Evolutionary conservation across 2,888 invertebrate species (phyloP).

Genomic region (Andrena haemorrhoa): DNA sequence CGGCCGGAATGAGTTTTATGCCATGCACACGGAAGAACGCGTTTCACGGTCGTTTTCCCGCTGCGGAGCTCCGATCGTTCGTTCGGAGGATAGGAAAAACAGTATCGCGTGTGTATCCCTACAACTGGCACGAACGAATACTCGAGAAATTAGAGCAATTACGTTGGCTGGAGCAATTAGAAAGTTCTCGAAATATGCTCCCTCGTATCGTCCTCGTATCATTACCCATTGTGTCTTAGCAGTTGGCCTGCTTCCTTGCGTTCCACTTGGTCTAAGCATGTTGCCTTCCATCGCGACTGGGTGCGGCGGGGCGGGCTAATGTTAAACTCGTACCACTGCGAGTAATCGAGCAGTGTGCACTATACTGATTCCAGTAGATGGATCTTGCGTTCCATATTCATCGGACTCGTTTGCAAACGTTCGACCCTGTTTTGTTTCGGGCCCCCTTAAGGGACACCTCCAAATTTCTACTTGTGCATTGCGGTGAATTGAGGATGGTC

Average conservation of each 20-base stretch:
- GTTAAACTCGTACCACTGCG: background rate
- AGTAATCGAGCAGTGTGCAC: background rate
- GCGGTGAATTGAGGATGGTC: no score
- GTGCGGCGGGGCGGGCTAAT: background rate
- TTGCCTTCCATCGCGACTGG: background rate
- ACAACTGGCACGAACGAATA: background rate
- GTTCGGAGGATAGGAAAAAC: background rate
- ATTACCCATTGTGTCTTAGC: background rate
- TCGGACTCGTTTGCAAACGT: no score
- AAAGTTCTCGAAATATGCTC: constrained; percentile 11
- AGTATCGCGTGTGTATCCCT: background rate
- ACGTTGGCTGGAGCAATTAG: constrained; percentile 31
- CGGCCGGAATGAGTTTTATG: constrained; percentile 5
- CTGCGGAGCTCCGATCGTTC: background rate
- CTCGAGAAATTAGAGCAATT: constrained; percentile 23
- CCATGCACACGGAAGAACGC: constrained; percentile 9
- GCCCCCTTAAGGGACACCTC: no score
- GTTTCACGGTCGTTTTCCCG: background rate
- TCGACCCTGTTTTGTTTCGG: no score
- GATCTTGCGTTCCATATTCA: no score
- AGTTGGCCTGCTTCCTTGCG: background rate
- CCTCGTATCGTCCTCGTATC: background rate
- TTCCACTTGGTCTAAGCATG: constrained; percentile 1
- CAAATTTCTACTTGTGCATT: no score
- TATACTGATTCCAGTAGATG: no score